Base-by-base conservation (phyloP, 2,797 vertebrate species). In the Huso huso region DNA sequence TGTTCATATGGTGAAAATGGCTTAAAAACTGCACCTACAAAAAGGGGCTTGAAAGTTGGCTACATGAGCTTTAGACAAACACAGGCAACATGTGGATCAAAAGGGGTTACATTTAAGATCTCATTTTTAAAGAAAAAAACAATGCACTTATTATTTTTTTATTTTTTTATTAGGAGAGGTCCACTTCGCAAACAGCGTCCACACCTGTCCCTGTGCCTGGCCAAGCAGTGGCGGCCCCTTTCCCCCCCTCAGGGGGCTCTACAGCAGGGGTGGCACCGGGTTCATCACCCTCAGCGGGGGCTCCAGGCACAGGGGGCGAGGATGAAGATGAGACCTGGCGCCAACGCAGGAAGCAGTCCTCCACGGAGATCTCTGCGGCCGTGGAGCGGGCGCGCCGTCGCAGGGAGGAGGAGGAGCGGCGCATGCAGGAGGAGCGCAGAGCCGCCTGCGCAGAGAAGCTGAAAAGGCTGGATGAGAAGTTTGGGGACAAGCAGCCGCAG, bases 271-370 rank as follows among this genome's bases (percentile, higher is more conserved):
- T 49, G 6, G 60, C 52, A 23, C 57, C 50, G 15, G 50, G 48
- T 78, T 81, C 60, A 81, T 80, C 81, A 72, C 58, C 86, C 3
- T 8, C 66, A n/a, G 48, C 61, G 13, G 57, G 48, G 0, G 53
- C 8, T 48, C 66, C 65, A 69, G 23, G 23, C 2, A 37, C 23
- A 65, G 87, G 83, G 51, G 88, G 86, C 0, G 94, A 96, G 59
- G 94, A 95, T 5, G 95, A 97, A 72, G 95, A 97, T 8, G 95
- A 97, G 73, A 94, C 94, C 0, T 97, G 94, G 95, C 91, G 95
- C 10, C 94, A 95, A 76, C 88, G 94, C 11, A 85, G 94, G 9
- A 95, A 95, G 69, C 94, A 97, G 69, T 96, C 95, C 0, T 95
- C 92, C 1, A 83, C 93, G 0, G 93, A 96, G 77, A 95, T 97